Conservation (phyloP, 2,113 vertebrate species). For the Oxygymnocypris stewartii region DNA sequence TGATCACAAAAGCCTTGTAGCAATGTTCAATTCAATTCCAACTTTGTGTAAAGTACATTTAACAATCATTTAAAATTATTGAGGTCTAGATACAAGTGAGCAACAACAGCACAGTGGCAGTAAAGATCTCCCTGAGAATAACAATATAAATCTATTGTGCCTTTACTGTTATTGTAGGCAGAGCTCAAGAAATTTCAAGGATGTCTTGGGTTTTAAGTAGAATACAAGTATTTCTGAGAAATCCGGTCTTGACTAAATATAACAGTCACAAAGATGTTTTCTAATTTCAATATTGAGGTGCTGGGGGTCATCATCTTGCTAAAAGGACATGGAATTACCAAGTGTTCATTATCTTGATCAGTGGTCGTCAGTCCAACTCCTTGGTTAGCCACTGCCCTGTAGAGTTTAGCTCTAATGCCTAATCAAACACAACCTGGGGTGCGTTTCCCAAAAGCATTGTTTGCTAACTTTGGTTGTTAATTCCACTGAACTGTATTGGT, state of each 20-base stretch:
- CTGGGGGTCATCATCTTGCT: background rate
- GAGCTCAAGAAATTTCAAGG: background rate
- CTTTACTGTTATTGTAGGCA: background rate
- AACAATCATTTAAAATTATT: background rate
- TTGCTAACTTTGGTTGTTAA: no score
- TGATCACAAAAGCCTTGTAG: slow-evolving; percentile 15
- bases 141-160: background rate
- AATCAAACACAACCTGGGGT: background rate
- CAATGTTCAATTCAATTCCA: background rate
- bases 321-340: background rate
- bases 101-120: background rate
- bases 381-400: background rate
- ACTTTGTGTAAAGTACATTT: background rate
- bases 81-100: background rate
- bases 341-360: background rate
- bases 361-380: background rate
- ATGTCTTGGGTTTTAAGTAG: background rate
- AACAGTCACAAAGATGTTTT: background rate
- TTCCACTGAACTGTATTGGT: background rate
- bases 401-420: background rate
- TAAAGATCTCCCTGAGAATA: background rate
- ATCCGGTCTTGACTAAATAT: background rate
- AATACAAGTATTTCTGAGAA: background rate
- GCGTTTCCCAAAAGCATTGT: no score
- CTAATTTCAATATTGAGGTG: background rate